Evolutionary conservation across 2,888 invertebrate genomes (phyloP).

Genomic region (Oithona nana): DNA sequence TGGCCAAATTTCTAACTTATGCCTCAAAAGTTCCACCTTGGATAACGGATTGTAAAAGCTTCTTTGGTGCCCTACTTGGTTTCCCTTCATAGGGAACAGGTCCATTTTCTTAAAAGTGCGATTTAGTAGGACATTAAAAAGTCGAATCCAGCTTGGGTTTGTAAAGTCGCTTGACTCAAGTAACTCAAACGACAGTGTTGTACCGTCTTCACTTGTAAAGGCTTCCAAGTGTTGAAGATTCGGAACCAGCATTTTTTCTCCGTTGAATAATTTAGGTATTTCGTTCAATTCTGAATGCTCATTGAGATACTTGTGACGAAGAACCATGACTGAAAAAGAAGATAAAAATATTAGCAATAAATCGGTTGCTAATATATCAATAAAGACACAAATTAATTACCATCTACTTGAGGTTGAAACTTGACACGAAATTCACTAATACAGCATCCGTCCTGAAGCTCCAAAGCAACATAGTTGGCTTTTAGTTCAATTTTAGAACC

Average conservation of each 20-base stretch:
- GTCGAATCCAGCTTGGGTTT: background rate
- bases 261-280: background rate
- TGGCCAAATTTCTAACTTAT: constrained; percentile 68
- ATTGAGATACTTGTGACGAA: background rate
- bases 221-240: background rate
- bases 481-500: background rate
- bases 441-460: background rate
- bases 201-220: no score
- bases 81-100: background rate
- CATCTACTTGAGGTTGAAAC: background rate
- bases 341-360: no score
- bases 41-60: background rate
- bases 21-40: background rate
- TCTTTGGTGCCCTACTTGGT: background rate
- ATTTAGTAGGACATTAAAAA: background rate
- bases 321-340: no score
- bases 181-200: no score
- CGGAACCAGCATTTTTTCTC: background rate
- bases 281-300: background rate
- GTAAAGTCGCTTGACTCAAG: no score
- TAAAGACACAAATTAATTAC: no score
- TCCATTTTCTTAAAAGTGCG: background rate
- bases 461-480: background rate
- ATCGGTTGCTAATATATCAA: no score
- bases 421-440: background rate